phyloP scores from a whole-genome alignment of 2,797 vertebrate genomes.

The Serranus cabrilla region DNA sequence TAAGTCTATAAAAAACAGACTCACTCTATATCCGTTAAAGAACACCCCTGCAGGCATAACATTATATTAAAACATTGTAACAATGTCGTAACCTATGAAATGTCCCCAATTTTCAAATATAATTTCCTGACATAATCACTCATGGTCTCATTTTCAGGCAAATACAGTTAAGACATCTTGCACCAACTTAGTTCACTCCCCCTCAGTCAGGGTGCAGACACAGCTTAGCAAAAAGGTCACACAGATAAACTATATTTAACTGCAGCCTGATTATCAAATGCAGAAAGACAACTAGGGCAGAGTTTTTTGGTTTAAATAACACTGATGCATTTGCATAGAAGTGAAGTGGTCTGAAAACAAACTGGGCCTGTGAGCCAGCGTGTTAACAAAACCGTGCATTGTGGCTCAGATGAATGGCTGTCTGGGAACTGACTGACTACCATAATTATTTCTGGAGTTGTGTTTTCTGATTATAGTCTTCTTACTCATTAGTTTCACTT shows the following conservation, averaged over 20 bases:
- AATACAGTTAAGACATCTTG: neutral
- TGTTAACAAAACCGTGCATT: slow-evolving; percentile 3
- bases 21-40: no score
- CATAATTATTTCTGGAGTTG: neutral
- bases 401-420: neutral
- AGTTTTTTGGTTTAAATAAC: neutral
- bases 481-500: neutral
- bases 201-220: neutral
- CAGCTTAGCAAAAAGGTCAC: neutral
- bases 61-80: no score
- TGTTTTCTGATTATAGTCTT: neutral
- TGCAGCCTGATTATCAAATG: neutral
- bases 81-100: no score
- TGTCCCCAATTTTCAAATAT: no score
- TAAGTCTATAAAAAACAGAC: no score
- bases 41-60: no score
- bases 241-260: neutral
- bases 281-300: neutral
- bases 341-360: neutral
- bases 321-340: neutral
- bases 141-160: neutral
- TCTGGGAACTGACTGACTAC: neutral
- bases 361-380: neutral
- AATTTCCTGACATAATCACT: no score
- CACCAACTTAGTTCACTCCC: neutral